A percentile compares a stretch with the other conserved stretches of the same genome.
phyloP scores from a whole-genome alignment of 2,888 invertebrate genomes.

The Pteria penguin region DNA sequence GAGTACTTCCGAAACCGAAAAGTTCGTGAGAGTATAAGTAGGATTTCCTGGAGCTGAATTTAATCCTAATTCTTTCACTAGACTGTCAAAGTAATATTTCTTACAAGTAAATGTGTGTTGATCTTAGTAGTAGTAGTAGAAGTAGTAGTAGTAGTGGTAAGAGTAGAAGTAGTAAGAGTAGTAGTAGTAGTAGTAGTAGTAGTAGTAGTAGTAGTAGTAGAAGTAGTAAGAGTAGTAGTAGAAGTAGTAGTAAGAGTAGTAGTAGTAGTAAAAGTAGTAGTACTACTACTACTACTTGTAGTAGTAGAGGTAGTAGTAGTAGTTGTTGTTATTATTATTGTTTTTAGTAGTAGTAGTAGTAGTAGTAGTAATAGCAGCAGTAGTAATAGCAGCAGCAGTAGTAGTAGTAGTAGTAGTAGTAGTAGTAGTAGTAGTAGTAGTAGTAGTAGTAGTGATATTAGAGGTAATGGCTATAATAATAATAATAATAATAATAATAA shows the following conservation, averaged over 20 bases:
- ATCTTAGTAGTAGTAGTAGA: no score
- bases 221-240: slow-evolving; percentile 4
- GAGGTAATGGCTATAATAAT: no score
- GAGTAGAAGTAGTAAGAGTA: slow-evolving; percentile 9
- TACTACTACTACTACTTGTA: slow-evolving; percentile 6
- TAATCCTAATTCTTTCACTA: no score
- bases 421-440: no score
- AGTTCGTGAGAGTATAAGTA: no score
- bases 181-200: slow-evolving; percentile 22
- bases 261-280: slow-evolving; percentile 19
- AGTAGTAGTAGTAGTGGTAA: slow-evolving; percentile 6
- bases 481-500: no score
- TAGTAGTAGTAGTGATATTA: no score
- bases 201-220: slow-evolving; percentile 22
- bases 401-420: no score
- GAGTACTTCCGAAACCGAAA: no score
- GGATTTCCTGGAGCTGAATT: no score
- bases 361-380: slow-evolving; percentile 5
- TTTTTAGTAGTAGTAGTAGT: not conserved
- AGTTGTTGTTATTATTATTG: slow-evolving; percentile 1
- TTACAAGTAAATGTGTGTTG: no score
- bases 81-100: no score
- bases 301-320: slow-evolving; percentile 15
- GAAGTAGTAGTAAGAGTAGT: slow-evolving; percentile 6
- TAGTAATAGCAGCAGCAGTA: not conserved